A percentile compares a stretch with the other conserved stretches of the same genome.
phyloP scores from a whole-genome alignment of 2,888 invertebrate species.

The Coronaproctus castanopsis region DNA sequence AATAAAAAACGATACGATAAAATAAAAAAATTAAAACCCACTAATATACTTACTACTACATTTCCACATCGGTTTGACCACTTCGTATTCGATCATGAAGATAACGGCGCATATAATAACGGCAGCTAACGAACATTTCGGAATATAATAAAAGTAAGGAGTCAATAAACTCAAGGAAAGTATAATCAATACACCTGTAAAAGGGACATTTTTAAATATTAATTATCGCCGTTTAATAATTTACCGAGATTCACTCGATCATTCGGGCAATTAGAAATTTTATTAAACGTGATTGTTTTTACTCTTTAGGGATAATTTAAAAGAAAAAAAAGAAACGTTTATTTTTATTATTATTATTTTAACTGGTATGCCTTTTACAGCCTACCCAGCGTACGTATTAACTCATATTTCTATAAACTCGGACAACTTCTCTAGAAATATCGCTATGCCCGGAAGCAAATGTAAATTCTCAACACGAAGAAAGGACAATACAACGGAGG shows the following conservation, averaged over 20 bases:
- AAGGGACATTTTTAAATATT: too few relatives aligned
- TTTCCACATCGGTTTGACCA: constrained; percentile 64
- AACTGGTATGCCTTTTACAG: too few relatives aligned
- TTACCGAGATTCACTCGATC: neutral
- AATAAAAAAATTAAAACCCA: too few relatives aligned
- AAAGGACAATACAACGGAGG: too few relatives aligned
- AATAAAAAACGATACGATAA: too few relatives aligned
- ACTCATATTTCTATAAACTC: too few relatives aligned
- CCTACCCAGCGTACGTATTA: too few relatives aligned
- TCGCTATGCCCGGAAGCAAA: too few relatives aligned
- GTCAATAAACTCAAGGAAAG: constrained; percentile 67
- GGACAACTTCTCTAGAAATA: too few relatives aligned
- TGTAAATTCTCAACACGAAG: too few relatives aligned
- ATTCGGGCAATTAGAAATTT: neutral
- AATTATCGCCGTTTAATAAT: neutral
- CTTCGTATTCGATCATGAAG: constrained; percentile 82
- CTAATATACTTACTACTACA: constrained; percentile 42
- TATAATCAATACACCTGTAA: constrained; percentile 51
- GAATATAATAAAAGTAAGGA: constrained; percentile 74
- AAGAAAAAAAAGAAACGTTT: too few relatives aligned
- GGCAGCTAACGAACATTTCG: constrained; percentile 71
- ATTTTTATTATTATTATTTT: too few relatives aligned
- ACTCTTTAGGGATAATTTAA: neutral
- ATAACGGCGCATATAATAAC: constrained; percentile 89
- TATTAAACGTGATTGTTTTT: neutral